These are phyloP conservation scores for Leptonema lineaticorne DNA, from an alignment of 1,140 invertebrate genomes.

Conservation along the genomic window DNA sequence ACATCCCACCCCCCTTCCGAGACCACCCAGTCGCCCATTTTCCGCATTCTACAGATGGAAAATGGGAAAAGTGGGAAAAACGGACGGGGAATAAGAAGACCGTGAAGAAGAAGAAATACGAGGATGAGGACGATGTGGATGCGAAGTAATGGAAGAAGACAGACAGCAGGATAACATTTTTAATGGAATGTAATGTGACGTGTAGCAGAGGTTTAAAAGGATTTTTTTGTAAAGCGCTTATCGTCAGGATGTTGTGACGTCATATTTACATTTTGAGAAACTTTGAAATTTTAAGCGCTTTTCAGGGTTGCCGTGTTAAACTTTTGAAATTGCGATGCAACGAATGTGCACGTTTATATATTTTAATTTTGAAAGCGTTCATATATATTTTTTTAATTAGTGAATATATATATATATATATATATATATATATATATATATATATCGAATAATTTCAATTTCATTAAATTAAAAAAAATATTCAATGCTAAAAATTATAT, in stretches of 20 bases:
- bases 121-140: slow-evolving; percentile 15
- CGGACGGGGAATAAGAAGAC: slow-evolving; percentile 11
- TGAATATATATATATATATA: too few relatives aligned
- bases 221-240: slow-evolving; percentile 32
- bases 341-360: background rate
- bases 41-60: too few relatives aligned
- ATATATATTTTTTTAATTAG: too few relatives aligned
- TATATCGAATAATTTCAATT: too few relatives aligned
- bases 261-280: slow-evolving; percentile 21
- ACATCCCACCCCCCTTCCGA: too few relatives aligned
- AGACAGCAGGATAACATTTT: slow-evolving; percentile 41
- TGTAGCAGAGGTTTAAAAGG: slow-evolving; percentile 33
- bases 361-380: background rate
- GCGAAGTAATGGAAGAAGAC: slow-evolving; percentile 39
- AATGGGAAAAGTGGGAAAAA: too few relatives aligned
- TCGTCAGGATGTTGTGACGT: slow-evolving; percentile 19
- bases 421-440: too few relatives aligned
- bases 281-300: too few relatives aligned
- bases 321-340: too few relatives aligned
- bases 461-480: too few relatives aligned
- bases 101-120: slow-evolving; percentile 18
- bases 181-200: slow-evolving; percentile 43
- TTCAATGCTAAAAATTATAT: too few relatives aligned
- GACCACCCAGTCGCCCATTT: too few relatives aligned
- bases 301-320: background rate